Conservation (phyloP, 2,888 invertebrate species). For the Dicyrtoma fusca region DNA sequence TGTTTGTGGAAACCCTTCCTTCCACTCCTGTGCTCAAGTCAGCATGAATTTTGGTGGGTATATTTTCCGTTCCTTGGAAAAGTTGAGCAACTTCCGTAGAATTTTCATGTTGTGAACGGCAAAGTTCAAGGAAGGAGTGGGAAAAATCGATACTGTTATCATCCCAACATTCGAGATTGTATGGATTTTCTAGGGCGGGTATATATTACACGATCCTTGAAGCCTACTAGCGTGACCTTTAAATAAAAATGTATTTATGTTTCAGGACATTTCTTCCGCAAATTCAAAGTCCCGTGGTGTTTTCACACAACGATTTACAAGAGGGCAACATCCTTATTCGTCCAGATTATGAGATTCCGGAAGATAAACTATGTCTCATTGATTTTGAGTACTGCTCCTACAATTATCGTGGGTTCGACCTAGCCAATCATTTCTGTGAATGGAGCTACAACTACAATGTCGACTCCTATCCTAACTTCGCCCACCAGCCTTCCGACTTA, state of each 20-base stretch:
- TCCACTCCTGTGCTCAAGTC: no score
- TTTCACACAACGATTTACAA: slow-evolving; percentile 94
- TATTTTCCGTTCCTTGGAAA: no score
- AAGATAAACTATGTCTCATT: slow-evolving; percentile 70
- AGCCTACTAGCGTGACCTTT: no score
- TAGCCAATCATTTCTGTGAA: slow-evolving; percentile 93
- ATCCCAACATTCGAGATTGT: no score
- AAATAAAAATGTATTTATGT: neutral
- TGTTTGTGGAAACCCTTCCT: no score
- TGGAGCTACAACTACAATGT: slow-evolving; percentile 88
- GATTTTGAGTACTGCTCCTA: slow-evolving; percentile 97
- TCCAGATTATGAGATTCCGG: slow-evolving; percentile 60
- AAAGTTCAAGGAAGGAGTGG: neutral
- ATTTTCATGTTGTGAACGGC: no score
- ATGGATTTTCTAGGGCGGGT: no score
- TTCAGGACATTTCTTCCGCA: slow-evolving; percentile 62
- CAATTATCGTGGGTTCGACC: slow-evolving; percentile 89
- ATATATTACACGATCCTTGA: no score
- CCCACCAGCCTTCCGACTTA: slow-evolving; percentile 69
- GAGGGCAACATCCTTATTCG: slow-evolving; percentile 76
- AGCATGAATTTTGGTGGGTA: no score
- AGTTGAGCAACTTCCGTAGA: no score
- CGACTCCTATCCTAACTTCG: slow-evolving; percentile 76
- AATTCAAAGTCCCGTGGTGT: slow-evolving; percentile 78
- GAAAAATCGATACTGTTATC: slow-evolving; percentile 2